These are phyloP conservation scores for Danio aesculapii DNA, from an alignment of 2,797 vertebrate genomes.

Conservation along the genomic window DNA sequence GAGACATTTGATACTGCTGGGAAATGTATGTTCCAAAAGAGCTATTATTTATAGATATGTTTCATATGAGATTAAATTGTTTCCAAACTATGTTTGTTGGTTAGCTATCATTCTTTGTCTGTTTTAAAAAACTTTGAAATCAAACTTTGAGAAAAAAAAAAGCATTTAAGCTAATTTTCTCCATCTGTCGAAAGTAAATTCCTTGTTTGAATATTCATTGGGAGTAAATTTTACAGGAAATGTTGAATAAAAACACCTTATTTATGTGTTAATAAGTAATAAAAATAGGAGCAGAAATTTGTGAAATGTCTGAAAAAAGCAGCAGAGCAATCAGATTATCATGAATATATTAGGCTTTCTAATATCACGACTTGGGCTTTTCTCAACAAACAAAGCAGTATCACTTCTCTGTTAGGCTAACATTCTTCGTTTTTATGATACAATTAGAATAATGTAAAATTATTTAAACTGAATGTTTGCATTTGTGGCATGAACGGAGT, in stretches of 20 bases:
- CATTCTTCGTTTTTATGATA: not conserved
- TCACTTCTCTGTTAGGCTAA: not conserved
- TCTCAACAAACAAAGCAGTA: not conserved
- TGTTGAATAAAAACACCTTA: too few species aligned
- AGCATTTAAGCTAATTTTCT: not conserved
- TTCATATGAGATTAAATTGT: too few species aligned
- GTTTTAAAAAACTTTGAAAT: not conserved
- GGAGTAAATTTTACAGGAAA: too few species aligned
- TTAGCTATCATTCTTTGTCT: not conserved
- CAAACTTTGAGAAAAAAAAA: too few species aligned
- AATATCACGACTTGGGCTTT: not conserved
- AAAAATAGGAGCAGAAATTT: not conserved
- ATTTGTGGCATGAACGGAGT: not conserved
- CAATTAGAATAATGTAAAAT: not conserved
- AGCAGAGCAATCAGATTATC: not conserved
- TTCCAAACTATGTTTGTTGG: not conserved
- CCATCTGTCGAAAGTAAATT: not conserved
- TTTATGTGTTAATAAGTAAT: too few species aligned
- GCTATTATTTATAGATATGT: too few species aligned
- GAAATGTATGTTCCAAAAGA: not conserved
- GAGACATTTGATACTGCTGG: not conserved
- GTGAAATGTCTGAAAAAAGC: not conserved
- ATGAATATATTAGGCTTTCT: not conserved
- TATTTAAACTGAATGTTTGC: not conserved
- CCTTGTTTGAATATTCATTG: too few species aligned